Evolutionary conservation across 2,888 invertebrate species (phyloP).

Genomic region (Callinectes sapidus): DNA sequence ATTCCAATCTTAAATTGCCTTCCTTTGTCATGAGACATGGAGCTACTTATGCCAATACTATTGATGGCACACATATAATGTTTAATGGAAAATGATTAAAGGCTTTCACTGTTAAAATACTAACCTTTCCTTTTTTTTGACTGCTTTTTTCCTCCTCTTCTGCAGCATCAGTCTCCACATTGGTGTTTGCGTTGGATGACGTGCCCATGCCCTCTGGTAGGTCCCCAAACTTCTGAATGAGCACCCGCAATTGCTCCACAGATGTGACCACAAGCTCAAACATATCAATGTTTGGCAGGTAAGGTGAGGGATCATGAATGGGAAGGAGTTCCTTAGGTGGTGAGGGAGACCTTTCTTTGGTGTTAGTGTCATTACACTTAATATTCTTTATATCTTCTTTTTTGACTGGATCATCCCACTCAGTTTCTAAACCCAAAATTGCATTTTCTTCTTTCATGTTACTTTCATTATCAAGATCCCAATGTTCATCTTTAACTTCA

Average conservation of each 20-base stretch:
- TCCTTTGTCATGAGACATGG: neutral
- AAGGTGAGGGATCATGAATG: conserved; percentile 43
- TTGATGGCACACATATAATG: neutral
- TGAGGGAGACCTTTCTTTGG: conserved; percentile 34
- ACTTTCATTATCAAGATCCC: neutral
- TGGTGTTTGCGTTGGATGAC: neutral
- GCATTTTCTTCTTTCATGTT: neutral
- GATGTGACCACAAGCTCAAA: conserved; percentile 70
- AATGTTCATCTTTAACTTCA: conserved; percentile 28
- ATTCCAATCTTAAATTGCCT: neutral
- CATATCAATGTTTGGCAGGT: conserved; percentile 51
- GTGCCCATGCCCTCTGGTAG: conserved; percentile 62
- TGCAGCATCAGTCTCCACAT: conserved; percentile 27
- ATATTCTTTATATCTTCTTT: neutral
- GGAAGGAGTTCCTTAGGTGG: conserved; percentile 33
- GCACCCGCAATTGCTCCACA: conserved; percentile 62
- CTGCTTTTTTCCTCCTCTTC: conserved; percentile 43
- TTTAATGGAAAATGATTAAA: neutral
- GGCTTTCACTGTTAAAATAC: neutral
- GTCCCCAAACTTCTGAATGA: conserved; percentile 69
- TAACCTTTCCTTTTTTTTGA: conserved; percentile 43
- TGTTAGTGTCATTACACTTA: conserved; percentile 15
- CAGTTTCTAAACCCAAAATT: neutral
- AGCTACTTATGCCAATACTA: neutral
- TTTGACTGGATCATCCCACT: neutral